A percentile compares a stretch with the other conserved stretches of the same genome.
Evolutionary conservation across 2,888 invertebrate species (phyloP).

Genomic region (Hydraecia micacea): DNA sequence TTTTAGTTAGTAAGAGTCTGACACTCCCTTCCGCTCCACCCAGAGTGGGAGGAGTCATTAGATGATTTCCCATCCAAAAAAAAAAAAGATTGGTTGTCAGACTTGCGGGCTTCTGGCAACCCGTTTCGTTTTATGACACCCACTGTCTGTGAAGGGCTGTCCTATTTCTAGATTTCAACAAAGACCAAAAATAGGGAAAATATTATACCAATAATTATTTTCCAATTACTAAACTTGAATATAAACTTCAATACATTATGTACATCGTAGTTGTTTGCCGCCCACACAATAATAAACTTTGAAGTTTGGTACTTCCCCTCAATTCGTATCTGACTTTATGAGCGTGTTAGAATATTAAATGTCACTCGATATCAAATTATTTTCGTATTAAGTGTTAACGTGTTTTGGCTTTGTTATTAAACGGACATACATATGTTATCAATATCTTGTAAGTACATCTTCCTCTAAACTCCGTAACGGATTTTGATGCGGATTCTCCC

Average conservation of each 20-base stretch:
- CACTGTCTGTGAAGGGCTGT: not conserved
- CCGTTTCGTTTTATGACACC: not conserved
- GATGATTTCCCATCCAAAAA: no score
- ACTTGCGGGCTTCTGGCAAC: not conserved
- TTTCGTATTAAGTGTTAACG: not conserved
- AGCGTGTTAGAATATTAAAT: slow-evolving; percentile 18
- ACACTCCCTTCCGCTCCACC: no score
- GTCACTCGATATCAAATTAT: not conserved
- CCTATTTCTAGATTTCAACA: not conserved
- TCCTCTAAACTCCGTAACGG: not conserved
- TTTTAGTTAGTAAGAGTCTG: no score
- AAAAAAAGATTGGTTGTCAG: no score
- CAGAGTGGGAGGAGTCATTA: no score
- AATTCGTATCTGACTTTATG: slow-evolving; percentile 24
- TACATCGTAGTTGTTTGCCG: slow-evolving; percentile 23
- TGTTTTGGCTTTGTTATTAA: not conserved
- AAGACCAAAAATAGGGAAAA: no score
- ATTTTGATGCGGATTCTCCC: no score
- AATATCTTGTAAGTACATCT: no score
- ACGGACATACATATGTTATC: not conserved
- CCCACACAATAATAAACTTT: slow-evolving; percentile 23
- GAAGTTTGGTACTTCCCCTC: slow-evolving; percentile 27
- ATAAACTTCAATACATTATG: slow-evolving; percentile 24
- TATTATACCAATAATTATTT: no score
- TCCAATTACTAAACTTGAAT: slow-evolving; percentile 13